These are phyloP conservation scores for Cerastis rubricosa DNA, from an alignment of 2,888 invertebrate species.

Conservation along the genomic window DNA sequence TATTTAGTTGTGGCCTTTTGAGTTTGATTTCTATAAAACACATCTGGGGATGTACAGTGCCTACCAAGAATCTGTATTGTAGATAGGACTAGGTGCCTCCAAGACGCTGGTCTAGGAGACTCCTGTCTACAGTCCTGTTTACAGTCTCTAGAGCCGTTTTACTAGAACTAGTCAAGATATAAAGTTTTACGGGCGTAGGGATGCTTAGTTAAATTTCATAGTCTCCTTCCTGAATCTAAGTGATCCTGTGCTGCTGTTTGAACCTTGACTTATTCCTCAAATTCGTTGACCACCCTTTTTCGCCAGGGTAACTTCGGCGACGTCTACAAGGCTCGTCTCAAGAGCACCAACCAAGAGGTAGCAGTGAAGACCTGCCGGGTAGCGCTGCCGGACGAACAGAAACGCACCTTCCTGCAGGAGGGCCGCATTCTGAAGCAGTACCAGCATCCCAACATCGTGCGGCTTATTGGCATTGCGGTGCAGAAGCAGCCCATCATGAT, in stretches of 20 bases:
- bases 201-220: neutral
- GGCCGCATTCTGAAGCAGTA: conserved; percentile 99
- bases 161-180: neutral
- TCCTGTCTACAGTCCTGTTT: too few relatives aligned
- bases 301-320: conserved; percentile 99
- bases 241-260: too few relatives aligned
- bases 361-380: conserved; percentile 99
- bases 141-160: neutral
- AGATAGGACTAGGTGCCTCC: neutral
- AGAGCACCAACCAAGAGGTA: conserved; percentile 95
- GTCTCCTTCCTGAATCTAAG: neutral
- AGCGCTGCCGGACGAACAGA: conserved; percentile 97
- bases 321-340: conserved; percentile 97
- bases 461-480: conserved; percentile 99
- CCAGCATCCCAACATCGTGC: conserved; percentile 98
- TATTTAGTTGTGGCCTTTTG: neutral
- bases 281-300: neutral
- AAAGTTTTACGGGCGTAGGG: neutral
- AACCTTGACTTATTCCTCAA: neutral
- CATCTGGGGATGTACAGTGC: neutral
- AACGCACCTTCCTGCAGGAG: conserved; percentile 98
- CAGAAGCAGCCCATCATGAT: conserved; percentile 99
- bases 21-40: neutral
- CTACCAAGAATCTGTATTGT: neutral
- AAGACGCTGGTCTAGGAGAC: too few relatives aligned